Evolutionary conservation across 2,113 vertebrate species (phyloP).

Genomic region (Ondatra zibethicus): DNA sequence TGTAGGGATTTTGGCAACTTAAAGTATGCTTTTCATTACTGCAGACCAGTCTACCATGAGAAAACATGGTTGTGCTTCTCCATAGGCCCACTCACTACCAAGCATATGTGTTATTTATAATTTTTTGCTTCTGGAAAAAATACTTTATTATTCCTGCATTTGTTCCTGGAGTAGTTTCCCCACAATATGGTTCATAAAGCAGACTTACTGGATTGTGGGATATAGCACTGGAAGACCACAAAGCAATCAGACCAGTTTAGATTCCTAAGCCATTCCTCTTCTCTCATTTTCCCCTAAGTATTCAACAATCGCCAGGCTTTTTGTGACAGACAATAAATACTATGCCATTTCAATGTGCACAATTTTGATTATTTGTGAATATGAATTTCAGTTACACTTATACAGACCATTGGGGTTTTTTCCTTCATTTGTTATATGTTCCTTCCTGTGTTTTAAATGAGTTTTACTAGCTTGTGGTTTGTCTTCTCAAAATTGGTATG

Average conservation of each 20-base stretch:
- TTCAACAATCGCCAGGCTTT: background rate
- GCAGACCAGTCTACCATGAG: background rate
- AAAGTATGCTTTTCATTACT: background rate
- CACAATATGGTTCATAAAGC: background rate
- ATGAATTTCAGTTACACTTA: background rate
- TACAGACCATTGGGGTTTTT: background rate
- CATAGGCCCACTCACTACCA: background rate
- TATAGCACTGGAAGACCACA: background rate
- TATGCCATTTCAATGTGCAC: background rate
- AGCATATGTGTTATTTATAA: background rate
- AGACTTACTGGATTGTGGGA: background rate
- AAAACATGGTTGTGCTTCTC: background rate
- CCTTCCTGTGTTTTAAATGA: background rate
- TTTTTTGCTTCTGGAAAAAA: background rate
- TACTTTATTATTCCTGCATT: background rate
- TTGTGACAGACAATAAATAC: background rate
- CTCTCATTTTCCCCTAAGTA: background rate
- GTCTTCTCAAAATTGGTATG: background rate
- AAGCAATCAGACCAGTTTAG: background rate
- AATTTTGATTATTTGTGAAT: background rate
- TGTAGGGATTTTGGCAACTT: background rate
- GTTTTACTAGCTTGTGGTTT: background rate
- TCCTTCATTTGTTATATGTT: background rate
- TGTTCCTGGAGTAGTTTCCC: background rate
- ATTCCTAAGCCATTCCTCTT: background rate